Base-by-base conservation (phyloP, 2,113 vertebrate genomes). In the Petromus typicus region DNA sequence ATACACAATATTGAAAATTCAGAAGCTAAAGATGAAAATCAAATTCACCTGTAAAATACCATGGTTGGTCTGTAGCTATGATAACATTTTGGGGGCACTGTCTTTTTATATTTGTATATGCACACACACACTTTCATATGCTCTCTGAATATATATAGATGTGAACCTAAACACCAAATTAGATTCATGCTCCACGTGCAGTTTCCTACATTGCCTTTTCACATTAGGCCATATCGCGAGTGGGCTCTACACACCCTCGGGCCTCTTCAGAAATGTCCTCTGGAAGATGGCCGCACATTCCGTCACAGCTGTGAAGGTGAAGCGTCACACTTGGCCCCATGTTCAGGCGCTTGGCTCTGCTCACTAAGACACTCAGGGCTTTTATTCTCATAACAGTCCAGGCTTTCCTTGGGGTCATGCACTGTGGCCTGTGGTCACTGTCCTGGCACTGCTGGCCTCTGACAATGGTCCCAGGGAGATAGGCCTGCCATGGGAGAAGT, bases 141-240 rank as follows among this genome's bases (percentile, higher is more conserved):
- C 27, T 64, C 37, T 16, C 61, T 92, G 94, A 92, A 78, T 95
- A 92, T 81, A 94, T 89, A 84, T 40, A 45, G 64, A 40, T 48
- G 48, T 80, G 69, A 90, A 89, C 73, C 92, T 66, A 90, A 48
- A 90, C 79, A 78, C 32, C 59, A 88, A 59, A 78, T 73, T 48
- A 88, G 82, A 93, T 66, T 67, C 48, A 85, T 27, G 78, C 27
- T 91, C 92, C 43, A 90, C 67, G 63, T 66, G 56, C 37, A 67
- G 59, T 51, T 95, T 96, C 30, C 12, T 32, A 73, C 88, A 61
- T n/a, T 86, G 67, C 63, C 81, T 96, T 93, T 91, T 51, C 51
- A 59, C 2, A 5, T 16, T 43, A 56, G 34, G 48, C 59, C 66
- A 51, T 75, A 45, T 82, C 78, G 79, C 17, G 86, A 85, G 40